Percentiles rank a stretch among this genome's conserved stretches.
Evolutionary conservation across 2,797 vertebrate species (phyloP).

Genomic region (Hephaestus fuliginosus): DNA sequence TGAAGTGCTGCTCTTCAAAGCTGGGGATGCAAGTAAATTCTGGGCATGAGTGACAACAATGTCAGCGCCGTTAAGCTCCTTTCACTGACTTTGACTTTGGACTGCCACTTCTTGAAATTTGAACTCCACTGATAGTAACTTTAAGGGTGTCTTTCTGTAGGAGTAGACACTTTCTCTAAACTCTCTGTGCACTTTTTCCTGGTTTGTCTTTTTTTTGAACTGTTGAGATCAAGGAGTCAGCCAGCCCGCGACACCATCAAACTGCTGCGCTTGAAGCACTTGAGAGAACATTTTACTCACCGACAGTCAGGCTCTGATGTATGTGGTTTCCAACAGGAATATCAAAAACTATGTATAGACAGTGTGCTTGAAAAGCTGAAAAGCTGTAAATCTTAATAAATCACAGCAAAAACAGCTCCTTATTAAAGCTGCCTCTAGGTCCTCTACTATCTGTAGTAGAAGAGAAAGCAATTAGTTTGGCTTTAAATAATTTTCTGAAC

Average conservation of each 20-base stretch:
- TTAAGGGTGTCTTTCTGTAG: slow-evolving; percentile 35
- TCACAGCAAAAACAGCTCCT: not conserved
- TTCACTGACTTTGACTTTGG: slow-evolving; percentile 60
- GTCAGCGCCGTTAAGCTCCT: slow-evolving; percentile 63
- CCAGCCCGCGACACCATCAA: slow-evolving; percentile 4
- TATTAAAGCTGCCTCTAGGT: not conserved
- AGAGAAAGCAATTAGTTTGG: not conserved
- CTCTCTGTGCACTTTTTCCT: slow-evolving; percentile 10
- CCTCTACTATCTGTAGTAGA: not conserved
- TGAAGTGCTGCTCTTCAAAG: slow-evolving; percentile 67
- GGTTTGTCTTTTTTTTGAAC: slow-evolving; percentile 31
- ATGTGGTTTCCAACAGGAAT: not conserved
- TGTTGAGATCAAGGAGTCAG: slow-evolving; percentile 50
- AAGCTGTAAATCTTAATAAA: not conserved
- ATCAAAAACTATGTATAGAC: not conserved
- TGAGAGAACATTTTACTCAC: slow-evolving; percentile 28
- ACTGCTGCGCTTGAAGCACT: slow-evolving; percentile 11
- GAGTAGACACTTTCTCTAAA: slow-evolving; percentile 28
- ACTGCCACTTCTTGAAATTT: slow-evolving; percentile 43
- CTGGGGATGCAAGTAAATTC: slow-evolving; percentile 39
- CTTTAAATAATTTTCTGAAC: slow-evolving; percentile 28
- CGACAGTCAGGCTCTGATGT: not conserved
- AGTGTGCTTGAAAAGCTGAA: not conserved
- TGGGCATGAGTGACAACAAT: slow-evolving; percentile 64
- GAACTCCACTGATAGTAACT: slow-evolving; percentile 41